phyloP scores from a whole-genome alignment of 2,113 vertebrate species.

The Hypanus sabinus region DNA sequence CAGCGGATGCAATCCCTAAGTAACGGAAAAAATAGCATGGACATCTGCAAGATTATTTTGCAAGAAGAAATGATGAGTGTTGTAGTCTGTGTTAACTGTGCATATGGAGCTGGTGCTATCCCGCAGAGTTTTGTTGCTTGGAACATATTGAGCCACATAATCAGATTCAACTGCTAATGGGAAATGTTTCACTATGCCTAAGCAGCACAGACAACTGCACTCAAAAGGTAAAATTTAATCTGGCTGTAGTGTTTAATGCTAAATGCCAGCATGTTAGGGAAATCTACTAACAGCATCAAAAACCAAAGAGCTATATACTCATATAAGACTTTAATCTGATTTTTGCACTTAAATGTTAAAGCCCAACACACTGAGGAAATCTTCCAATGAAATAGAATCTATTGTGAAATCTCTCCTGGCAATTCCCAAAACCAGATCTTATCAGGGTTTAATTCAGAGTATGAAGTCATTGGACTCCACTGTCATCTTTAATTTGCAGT shows the following conservation, averaged over 20 bases:
- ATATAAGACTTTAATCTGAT: constrained; percentile 24
- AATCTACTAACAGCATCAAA: not conserved
- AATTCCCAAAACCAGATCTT: not conserved
- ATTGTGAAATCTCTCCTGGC: not conserved
- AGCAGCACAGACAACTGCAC: not conserved
- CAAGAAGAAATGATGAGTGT: constrained; percentile 20
- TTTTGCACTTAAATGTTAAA: constrained; percentile 10
- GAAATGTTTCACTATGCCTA: constrained; percentile 30
- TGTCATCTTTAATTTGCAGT: not conserved
- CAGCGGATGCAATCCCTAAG: constrained; percentile 22
- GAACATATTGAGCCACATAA: constrained; percentile 27
- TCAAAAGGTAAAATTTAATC: constrained; percentile 33
- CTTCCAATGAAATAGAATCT: constrained; percentile 14
- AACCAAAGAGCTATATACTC: not conserved
- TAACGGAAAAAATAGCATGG: not conserved
- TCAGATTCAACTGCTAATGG: constrained; percentile 35
- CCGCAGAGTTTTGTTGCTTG: constrained; percentile 35
- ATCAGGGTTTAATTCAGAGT: not conserved
- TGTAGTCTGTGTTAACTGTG: constrained; percentile 17
- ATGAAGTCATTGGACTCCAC: not conserved
- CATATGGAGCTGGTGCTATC: constrained; percentile 14
- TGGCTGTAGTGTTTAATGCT: constrained; percentile 29
- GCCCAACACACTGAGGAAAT: not conserved
- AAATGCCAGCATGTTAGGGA: constrained; percentile 19
- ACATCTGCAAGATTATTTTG: constrained; percentile 23